Evolutionary conservation across 1,140 invertebrate genomes (phyloP).

Genomic region (Rhopalosiphum padi): DNA sequence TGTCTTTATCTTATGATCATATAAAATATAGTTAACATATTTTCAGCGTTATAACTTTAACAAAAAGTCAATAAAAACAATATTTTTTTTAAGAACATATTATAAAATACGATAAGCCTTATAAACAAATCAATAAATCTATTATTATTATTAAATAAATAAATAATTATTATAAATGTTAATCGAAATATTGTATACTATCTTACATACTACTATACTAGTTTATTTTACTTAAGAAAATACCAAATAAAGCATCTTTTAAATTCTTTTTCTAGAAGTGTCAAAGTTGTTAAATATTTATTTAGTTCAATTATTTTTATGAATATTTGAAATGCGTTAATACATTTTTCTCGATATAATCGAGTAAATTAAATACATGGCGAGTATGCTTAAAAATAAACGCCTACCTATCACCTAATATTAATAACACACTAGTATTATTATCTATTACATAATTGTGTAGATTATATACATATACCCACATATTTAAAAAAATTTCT

Average conservation of each 20-base stretch:
- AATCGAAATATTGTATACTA: background rate
- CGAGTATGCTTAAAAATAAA: background rate
- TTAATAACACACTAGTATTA: background rate
- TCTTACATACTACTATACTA: background rate
- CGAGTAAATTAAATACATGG: background rate
- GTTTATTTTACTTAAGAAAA: background rate
- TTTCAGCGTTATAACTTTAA: background rate
- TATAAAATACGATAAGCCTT: slow-evolving; percentile 8
- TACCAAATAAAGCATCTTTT: background rate
- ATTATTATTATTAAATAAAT: background rate
- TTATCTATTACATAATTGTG: background rate
- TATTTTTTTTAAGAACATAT: background rate
- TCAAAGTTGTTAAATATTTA: background rate
- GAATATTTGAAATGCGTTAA: background rate
- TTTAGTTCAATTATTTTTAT: background rate
- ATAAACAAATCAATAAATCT: background rate
- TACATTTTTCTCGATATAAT: background rate
- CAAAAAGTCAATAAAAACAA: background rate
- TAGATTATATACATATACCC: background rate
- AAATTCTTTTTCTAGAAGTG: background rate
- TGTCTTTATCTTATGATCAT: background rate
- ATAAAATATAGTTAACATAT: background rate
- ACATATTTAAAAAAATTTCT: background rate
- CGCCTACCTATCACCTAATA: background rate
- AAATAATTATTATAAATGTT: background rate